These are phyloP conservation scores for Artibeus jamaicensis DNA, from an alignment of 2,797 vertebrate genomes.

Conservation along the genomic window DNA sequence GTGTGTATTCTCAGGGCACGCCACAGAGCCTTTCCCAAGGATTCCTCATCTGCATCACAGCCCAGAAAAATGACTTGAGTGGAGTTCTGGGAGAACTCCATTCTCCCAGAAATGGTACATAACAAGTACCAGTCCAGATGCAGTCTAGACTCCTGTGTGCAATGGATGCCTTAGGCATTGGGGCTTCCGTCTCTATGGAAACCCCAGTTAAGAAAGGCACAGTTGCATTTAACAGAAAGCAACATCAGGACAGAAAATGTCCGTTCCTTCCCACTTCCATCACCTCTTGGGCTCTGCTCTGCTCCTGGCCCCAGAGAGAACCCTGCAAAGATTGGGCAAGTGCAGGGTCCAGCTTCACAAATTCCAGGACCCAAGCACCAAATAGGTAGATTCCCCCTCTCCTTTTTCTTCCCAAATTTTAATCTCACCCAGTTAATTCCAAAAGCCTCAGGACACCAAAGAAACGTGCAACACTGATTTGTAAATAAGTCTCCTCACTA, in stretches of 20 bases:
- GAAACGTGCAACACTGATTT: background rate
- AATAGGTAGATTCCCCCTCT: background rate
- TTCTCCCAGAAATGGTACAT: background rate
- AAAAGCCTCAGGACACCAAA: background rate
- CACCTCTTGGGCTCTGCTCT: background rate
- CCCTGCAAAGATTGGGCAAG: background rate
- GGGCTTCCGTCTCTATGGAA: background rate
- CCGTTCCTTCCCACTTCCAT: background rate
- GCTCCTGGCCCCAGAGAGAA: background rate
- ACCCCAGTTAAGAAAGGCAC: background rate
- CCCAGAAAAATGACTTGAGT: background rate
- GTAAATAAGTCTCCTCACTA: background rate
- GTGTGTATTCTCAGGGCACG: background rate
- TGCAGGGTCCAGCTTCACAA: background rate
- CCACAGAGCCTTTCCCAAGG: background rate
- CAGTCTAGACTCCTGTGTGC: background rate
- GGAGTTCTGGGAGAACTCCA: no score
- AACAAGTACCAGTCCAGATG: background rate
- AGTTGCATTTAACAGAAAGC: background rate
- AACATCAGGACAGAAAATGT: accelerated
- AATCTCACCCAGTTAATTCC: background rate
- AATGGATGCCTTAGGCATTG: background rate
- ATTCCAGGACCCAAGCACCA: background rate
- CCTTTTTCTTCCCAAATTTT: background rate
- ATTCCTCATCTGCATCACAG: background rate